phyloP scores from a whole-genome alignment of 2,113 vertebrate genomes.

The Peucedramus taeniatus region DNA sequence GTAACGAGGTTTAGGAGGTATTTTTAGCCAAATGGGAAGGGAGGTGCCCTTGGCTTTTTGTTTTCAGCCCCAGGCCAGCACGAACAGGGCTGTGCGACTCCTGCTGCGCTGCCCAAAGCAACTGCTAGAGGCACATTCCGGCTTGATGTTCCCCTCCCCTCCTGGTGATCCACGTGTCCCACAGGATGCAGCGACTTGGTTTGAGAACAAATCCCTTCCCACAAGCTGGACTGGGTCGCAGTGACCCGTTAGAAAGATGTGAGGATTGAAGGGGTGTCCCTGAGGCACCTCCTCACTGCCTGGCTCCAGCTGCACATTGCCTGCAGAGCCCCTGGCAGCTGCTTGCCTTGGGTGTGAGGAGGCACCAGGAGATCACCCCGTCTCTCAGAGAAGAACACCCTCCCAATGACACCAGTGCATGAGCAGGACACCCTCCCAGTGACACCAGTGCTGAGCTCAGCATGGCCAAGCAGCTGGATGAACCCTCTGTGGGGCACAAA shows the following conservation, averaged over 20 bases:
- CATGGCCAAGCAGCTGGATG: fast-evolving
- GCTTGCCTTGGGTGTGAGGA: not conserved
- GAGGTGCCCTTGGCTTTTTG: constrained; percentile 14
- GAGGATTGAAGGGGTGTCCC: not conserved
- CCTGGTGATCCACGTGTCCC: not conserved
- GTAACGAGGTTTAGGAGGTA: constrained; percentile 30
- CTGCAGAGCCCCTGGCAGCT: not conserved
- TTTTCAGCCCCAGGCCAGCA: not conserved
- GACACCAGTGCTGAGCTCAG: not conserved
- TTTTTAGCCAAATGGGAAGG: constrained; percentile 39
- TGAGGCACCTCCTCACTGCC: not conserved
- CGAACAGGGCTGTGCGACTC: not conserved
- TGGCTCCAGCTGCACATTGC: not conserved
- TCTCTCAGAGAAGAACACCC: not conserved
- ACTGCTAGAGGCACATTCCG: not conserved
- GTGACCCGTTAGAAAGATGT: not conserved
- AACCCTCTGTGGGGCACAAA: not conserved
- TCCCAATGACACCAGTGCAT: fast-evolving
- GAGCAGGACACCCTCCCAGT: not conserved
- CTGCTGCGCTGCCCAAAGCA: not conserved
- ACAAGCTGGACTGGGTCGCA: fast-evolving
- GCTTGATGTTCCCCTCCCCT: not conserved
- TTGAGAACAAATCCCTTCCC: not conserved
- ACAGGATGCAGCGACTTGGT: not conserved
- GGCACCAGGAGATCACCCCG: not conserved